Evolutionary conservation across 30 jellyfish, hydroid and myxozoan species (phyloP).

Genomic region (Nemopilema nomurai): DNA sequence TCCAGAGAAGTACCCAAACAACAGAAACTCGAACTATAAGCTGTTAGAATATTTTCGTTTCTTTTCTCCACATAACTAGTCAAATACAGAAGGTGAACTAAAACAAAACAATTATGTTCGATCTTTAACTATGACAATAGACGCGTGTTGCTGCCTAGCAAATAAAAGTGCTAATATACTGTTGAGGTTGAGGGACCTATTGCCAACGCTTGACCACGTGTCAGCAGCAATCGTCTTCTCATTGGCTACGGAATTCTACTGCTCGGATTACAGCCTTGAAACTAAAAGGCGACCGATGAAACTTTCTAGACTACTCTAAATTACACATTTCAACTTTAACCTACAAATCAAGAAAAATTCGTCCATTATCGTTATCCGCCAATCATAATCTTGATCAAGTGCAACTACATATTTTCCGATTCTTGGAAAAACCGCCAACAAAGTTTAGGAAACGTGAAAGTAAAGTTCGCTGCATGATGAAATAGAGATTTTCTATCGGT

Average conservation of each 20-base stretch:
- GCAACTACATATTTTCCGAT: no score
- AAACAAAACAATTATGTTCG: neutral
- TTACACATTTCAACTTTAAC: no score
- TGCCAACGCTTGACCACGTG: no score
- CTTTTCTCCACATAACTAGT: neutral
- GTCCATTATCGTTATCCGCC: no score
- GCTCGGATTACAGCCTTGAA: neutral
- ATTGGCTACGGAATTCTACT: neutral
- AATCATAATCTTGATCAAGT: no score
- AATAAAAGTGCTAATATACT: neutral
- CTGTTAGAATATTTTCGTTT: neutral
- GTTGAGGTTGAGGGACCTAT: neutral
- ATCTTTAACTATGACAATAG: neutral
- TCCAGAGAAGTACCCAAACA: neutral
- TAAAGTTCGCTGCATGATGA: no score
- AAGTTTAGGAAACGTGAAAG: no score
- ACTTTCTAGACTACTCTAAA: no score
- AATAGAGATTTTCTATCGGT: no score
- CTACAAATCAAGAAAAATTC: no score
- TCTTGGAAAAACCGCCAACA: no score
- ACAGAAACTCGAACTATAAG: neutral
- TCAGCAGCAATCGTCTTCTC: neutral
- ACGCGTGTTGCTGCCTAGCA: neutral
- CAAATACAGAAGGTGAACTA: neutral
- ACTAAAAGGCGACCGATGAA: neutral